Evolutionary conservation across 1,140 invertebrate species (phyloP), one percentile per base, ranked within the genome.

Genomic region (Sitophilus oryzae): DNA sequence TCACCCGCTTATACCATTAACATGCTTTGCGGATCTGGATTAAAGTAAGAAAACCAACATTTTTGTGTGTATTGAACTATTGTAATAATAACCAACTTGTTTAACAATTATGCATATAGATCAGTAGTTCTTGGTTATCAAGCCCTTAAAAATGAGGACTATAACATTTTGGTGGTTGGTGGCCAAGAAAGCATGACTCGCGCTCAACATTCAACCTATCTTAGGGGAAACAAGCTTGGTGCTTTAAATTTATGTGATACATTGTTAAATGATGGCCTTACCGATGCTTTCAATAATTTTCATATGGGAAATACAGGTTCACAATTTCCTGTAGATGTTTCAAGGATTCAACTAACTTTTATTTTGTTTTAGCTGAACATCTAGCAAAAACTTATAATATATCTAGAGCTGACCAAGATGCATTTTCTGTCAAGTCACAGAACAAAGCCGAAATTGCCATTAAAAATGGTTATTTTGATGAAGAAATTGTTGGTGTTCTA

Each of bases 101-200:
- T 14, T 5, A 9, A 9, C 16, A 14, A 38, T 38, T 38, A 3
- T 38, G 4, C 4, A 38, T 74, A 43, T 48, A 89, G 85, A 67
- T 75, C 88, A 48, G 81, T 93, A 20, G 73, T 74, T 10, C 69
- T 83, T 59, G 90, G 79, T 36, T 83, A 79, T 61, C 80, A 87
- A 66, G 78, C 86, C 8, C 87, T 93, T 52, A 77, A 79, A 61
- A 69, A 71, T 52, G 86, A 83, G 2, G 86, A 91, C 67, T 76
- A 80, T 23, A 71, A 80, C 15, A 74, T 92, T 45, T 79, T 91
- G 3, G 77, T 93, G 36, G 84, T 84, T 65, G 90, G 89, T 25
- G 91, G 91, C 1, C 87, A 91, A 74, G 91, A 94, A 74, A 87
- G 72, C 61, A 94, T 94, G 91, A 89, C 85, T 55, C 76, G 82